Conservation (phyloP, 2,797 vertebrate genomes). For the Centropyge bicolor region DNA sequence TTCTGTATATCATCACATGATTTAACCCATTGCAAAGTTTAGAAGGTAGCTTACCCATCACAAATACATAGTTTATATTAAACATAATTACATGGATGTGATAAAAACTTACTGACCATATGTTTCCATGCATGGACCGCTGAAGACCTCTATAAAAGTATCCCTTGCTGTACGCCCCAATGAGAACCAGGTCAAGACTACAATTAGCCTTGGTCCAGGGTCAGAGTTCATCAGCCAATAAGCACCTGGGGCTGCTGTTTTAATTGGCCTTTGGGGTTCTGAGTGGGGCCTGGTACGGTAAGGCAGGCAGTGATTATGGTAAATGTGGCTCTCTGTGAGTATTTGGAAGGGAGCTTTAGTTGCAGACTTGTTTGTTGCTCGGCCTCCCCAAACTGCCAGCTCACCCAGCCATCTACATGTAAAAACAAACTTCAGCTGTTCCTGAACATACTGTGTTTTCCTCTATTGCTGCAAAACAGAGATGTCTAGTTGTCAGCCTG, state of each 20-base stretch:
- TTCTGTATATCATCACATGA: neutral
- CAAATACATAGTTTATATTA: slow-evolving; percentile 20
- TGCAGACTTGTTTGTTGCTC: slow-evolving; percentile 40
- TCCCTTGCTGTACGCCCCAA: slow-evolving; percentile 48
- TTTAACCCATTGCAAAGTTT: slow-evolving; percentile 17
- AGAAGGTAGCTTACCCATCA: slow-evolving; percentile 18
- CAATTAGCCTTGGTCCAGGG: slow-evolving; percentile 65
- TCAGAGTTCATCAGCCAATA: slow-evolving; percentile 75
- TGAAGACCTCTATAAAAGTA: slow-evolving; percentile 51
- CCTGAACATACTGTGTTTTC: slow-evolving; percentile 24
- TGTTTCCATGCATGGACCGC: slow-evolving; percentile 33
- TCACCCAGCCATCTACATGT: slow-evolving; percentile 33
- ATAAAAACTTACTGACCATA: slow-evolving; percentile 42
- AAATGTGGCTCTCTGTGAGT: slow-evolving; percentile 42
- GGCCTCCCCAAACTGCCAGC: slow-evolving; percentile 36
- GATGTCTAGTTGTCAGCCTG: slow-evolving; percentile 34
- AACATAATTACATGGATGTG: slow-evolving; percentile 30
- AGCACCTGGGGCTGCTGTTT: slow-evolving; percentile 63
- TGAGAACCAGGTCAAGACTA: slow-evolving; percentile 71
- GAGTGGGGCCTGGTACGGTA: slow-evolving; percentile 45
- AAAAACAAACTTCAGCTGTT: slow-evolving; percentile 51
- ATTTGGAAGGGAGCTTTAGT: slow-evolving; percentile 39
- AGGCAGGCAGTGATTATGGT: slow-evolving; percentile 50
- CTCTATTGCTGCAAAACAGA: slow-evolving; percentile 25
- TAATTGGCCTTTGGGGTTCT: slow-evolving; percentile 68